Percentiles rank a stretch among this genome's conserved stretches.
Conservation (phyloP, 2,888 invertebrate genomes). For the Selenia dentaria region DNA sequence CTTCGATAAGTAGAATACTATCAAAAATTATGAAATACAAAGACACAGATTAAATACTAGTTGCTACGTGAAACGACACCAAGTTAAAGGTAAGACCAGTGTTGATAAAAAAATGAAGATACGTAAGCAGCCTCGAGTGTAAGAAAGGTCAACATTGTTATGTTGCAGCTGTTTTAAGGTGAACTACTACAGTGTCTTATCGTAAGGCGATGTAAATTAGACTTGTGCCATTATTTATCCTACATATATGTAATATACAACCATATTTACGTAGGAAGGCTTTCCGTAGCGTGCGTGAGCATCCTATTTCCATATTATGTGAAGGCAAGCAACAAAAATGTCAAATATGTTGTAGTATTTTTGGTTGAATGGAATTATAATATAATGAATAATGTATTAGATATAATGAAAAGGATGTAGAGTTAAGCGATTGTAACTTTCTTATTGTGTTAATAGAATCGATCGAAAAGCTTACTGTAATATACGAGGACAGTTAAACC, state of each 20-base stretch:
- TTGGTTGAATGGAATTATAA: background rate
- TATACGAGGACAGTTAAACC: too few species aligned
- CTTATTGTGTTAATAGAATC: too few species aligned
- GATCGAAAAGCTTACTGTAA: too few species aligned
- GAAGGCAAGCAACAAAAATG: constrained; percentile 4
- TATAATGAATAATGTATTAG: background rate
- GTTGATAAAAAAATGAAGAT: too few species aligned
- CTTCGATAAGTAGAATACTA: too few species aligned
- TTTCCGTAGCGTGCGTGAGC: constrained; percentile 13
- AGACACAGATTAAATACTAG: background rate
- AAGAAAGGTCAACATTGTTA: constrained; percentile 28
- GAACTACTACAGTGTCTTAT: constrained; percentile 15
- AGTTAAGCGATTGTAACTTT: too few species aligned
- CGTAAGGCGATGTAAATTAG: constrained; percentile 17
- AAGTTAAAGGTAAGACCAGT: too few species aligned
- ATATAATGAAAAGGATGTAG: background rate
- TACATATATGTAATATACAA: background rate
- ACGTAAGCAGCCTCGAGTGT: constrained; percentile 22
- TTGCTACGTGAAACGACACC: too few species aligned
- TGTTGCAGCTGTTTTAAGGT: constrained; percentile 25
- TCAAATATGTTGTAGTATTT: background rate
- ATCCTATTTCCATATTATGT: constrained; percentile 21
- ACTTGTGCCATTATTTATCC: background rate
- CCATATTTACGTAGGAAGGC: constrained; percentile 1
- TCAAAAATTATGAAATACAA: background rate